These are phyloP conservation scores for Athalia rosae DNA, from an alignment of 2,888 invertebrate species.

Conservation along the genomic window DNA sequence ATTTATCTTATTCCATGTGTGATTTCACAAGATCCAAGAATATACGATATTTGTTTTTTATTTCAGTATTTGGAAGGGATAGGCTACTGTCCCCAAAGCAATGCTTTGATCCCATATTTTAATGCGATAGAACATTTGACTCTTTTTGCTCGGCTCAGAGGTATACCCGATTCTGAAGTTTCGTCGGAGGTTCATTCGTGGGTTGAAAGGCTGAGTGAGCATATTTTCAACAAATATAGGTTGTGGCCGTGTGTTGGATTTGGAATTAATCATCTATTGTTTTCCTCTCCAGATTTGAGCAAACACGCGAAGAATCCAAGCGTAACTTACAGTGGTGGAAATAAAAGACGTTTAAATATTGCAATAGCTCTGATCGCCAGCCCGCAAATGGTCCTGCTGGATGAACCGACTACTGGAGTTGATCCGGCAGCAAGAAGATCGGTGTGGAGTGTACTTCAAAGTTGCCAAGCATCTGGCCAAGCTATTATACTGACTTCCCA, in stretches of 20 bases:
- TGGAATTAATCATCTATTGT: no score
- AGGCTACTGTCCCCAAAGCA: slow-evolving; percentile 31
- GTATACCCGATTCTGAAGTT: slow-evolving; percentile 1
- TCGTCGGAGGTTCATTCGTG: slow-evolving; percentile 10
- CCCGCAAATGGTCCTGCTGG: slow-evolving; percentile 35
- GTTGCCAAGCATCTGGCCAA: slow-evolving; percentile 33
- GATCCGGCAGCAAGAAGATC: slow-evolving; percentile 30
- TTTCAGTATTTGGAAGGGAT: slow-evolving; percentile 28
- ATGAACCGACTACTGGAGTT: slow-evolving; percentile 36
- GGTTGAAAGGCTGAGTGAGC: slow-evolving; percentile 29
- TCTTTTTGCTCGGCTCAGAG: slow-evolving; percentile 30
- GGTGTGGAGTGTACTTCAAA: slow-evolving; percentile 33
- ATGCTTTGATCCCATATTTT: slow-evolving; percentile 29
- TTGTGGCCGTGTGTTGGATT: no score
- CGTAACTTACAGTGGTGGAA: slow-evolving; percentile 23
- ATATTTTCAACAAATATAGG: not conserved
- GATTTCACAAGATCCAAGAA: not conserved
- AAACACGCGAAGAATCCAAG: slow-evolving; percentile 26
- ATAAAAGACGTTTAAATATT: slow-evolving; percentile 28
- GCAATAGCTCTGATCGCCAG: slow-evolving; percentile 29
- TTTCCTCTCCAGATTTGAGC: not conserved
- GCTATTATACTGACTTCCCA: slow-evolving; percentile 39
- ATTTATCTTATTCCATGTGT: not conserved
- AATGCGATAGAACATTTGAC: slow-evolving; percentile 32
- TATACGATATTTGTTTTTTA: not conserved